These are phyloP conservation scores for Melanotus villosus DNA, from an alignment of 2,888 invertebrate genomes.

Conservation along the genomic window DNA sequence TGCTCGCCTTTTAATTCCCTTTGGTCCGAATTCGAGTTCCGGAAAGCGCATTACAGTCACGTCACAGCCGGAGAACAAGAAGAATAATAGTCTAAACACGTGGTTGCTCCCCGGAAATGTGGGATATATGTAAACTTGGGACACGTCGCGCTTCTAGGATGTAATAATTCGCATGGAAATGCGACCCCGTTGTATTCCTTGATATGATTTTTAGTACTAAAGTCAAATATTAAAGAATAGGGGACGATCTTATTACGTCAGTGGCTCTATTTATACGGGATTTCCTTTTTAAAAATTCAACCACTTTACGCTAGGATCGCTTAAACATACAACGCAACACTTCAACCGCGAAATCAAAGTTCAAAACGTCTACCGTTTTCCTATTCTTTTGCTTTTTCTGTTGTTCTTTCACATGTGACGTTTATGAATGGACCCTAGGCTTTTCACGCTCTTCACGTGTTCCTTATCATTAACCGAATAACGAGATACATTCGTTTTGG, in stretches of 20 bases:
- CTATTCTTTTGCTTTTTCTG: too few species aligned
- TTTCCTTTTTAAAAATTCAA: constrained; percentile 8
- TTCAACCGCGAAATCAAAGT: neutral
- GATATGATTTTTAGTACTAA: constrained; percentile 38
- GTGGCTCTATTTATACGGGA: neutral
- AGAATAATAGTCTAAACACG: constrained; percentile 61
- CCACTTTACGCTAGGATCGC: neutral
- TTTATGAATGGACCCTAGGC: too few species aligned
- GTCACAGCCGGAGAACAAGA: constrained; percentile 59
- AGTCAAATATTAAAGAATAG: constrained; percentile 33
- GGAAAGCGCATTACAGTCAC: constrained; percentile 59
- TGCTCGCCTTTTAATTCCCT: constrained; percentile 51
- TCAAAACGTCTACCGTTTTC: too few species aligned
- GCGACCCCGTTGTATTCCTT: constrained; percentile 37
- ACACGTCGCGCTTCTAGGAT: constrained; percentile 41
- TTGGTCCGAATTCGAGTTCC: constrained; percentile 51
- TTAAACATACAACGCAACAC: neutral
- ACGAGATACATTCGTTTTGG: too few species aligned
- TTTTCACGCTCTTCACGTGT: too few species aligned
- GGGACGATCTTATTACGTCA: constrained; percentile 4
- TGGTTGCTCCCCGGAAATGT: constrained; percentile 54
- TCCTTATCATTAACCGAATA: too few species aligned
- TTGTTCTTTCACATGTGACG: too few species aligned
- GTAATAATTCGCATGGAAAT: constrained; percentile 46
- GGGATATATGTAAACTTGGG: constrained; percentile 49